Conservation (phyloP, 2,888 invertebrate genomes). For the Apodemia zela region DNA sequence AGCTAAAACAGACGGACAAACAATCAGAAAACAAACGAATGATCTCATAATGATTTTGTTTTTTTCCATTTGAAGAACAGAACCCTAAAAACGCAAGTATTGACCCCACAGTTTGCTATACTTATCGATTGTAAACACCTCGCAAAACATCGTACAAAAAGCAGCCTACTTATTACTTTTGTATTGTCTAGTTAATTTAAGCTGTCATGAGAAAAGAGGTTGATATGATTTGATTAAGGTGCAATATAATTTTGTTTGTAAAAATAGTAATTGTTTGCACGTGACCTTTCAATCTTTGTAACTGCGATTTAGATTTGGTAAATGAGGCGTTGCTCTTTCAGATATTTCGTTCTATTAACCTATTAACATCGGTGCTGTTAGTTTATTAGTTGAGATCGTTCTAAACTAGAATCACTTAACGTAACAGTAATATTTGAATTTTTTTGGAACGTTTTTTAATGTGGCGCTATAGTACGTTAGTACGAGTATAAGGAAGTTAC, state of each 20-base stretch:
- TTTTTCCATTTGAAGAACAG: too few relatives aligned
- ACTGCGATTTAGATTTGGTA: background rate
- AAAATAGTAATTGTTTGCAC: constrained; percentile 7
- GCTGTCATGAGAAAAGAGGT: constrained; percentile 7
- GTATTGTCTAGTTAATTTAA: constrained; percentile 12
- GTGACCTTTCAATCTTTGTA: constrained; percentile 7
- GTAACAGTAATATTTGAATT: too few relatives aligned
- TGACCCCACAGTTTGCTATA: background rate
- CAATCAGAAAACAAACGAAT: too few relatives aligned
- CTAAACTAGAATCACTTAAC: background rate
- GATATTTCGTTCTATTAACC: constrained; percentile 6
- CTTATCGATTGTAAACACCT: background rate
- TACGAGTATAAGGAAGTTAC: too few relatives aligned
- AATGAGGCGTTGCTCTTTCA: background rate
- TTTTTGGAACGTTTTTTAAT: too few relatives aligned
- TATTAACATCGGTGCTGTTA: background rate
- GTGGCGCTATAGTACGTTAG: too few relatives aligned
- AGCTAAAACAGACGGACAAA: too few relatives aligned
- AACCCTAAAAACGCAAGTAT: background rate
- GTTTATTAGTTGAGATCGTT: background rate
- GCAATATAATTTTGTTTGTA: constrained; percentile 5
- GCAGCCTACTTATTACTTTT: background rate
- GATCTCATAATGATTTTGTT: too few relatives aligned
- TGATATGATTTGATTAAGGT: constrained; percentile 4
- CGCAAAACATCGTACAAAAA: constrained; percentile 1